Percentiles rank a stretch among this genome's conserved stretches.
Evolutionary conservation across 2,797 vertebrate genomes (phyloP).

Genomic region (Leptodactylus fallax): DNA sequence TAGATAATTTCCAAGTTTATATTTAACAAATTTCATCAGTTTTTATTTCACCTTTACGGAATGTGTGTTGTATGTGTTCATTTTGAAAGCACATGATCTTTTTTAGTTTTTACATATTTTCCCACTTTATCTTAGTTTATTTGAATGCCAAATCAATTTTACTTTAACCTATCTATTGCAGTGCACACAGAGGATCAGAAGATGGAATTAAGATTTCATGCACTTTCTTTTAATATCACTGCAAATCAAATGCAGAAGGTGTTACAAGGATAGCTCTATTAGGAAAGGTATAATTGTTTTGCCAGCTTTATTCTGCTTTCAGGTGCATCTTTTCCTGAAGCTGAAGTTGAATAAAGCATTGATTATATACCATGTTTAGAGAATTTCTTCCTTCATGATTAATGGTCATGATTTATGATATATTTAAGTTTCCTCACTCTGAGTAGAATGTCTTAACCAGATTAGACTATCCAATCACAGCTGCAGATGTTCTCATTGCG

Average conservation of each 20-base stretch:
- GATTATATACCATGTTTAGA: slow-evolving; percentile 31
- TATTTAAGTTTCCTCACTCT: slow-evolving; percentile 20
- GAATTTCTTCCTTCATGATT: slow-evolving; percentile 15
- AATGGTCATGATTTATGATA: slow-evolving; percentile 29
- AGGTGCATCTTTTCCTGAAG: slow-evolving; percentile 8
- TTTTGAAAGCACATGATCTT: neutral
- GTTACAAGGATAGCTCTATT: neutral
- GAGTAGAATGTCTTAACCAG: neutral
- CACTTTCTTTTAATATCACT: slow-evolving; percentile 1
- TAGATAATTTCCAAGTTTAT: neutral
- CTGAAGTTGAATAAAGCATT: slow-evolving; percentile 12
- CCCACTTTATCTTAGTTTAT: neutral
- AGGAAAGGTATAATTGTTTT: slow-evolving; percentile 1
- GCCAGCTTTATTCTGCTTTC: slow-evolving; percentile 19
- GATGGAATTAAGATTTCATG: slow-evolving; percentile 1
- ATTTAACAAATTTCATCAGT: neutral
- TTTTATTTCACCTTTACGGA: neutral
- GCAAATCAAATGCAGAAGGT: neutral
- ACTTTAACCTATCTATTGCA: neutral
- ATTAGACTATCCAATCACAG: neutral
- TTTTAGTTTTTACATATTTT: neutral
- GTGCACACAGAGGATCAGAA: neutral
- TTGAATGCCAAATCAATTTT: slow-evolving; percentile 3
- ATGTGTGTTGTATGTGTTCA: neutral
- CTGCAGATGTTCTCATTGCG: slow-evolving; percentile 8